Base-by-base conservation (phyloP, 2,888 invertebrate genomes). In the Bembecia ichneumoniformis region DNA sequence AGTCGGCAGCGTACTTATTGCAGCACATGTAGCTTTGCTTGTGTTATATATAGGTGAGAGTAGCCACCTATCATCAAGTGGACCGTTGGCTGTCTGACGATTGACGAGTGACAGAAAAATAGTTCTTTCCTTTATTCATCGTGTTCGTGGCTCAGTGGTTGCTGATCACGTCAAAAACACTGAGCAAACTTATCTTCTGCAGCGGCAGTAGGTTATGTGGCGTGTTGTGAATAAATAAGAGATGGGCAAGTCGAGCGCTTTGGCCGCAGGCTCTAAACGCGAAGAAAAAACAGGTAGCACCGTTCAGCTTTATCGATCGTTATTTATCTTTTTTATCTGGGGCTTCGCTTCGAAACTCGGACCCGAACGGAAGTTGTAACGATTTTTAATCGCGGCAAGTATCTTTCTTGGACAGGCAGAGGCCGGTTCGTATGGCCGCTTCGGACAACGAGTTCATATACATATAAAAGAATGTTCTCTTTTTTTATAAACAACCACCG, bases 371-470 rank as follows among this genome's bases (percentile, higher is more conserved):
- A 87, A 84, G 87, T 84, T 84, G 84, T 82, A 82, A 83, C 83
- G 80, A 84, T 83, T 84, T 84, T 87, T 84, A 84, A 86, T 86
- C 84, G 82, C 74, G 71, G 71, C 80, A 76, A 81, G 81, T 82
- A 84, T 86, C 82, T 82, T 69, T 86, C 82, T 82, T 69, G 72
- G 68, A 69, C 68, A 28, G 40, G 14, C 40, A 13, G 14, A n/a
- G 77, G 74, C 72, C 75, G 69, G 79, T 79, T 71, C 70, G 70
- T 71, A 70, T 64, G 66, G 70, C 66, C 68, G 71, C 74, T 73
- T 73, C 66, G 74, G 76, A 77, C 77, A 74, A 71, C 74, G 67
- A 77, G 28, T 28, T 28, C 28, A 28, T 28, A 28, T 28, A 28
- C 28, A 28, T 28, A 28, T 28, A 28, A 28, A 28, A 7, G 28